Conservation (phyloP, 2,888 invertebrate genomes). For the Argynnis bischoffii region DNA sequence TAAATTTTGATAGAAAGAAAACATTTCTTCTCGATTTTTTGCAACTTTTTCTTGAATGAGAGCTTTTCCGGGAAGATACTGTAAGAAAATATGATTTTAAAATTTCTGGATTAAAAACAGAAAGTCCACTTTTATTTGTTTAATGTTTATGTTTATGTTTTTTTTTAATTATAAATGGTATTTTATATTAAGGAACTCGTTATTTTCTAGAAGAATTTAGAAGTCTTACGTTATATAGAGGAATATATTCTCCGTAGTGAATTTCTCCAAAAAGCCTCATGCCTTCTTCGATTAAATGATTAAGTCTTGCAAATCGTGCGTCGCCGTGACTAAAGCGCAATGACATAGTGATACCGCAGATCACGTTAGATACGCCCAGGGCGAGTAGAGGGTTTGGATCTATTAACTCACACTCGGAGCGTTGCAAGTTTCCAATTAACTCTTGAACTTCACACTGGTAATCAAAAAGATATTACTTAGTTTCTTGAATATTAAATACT, state of each 20-base stretch:
- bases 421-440: constrained; percentile 85
- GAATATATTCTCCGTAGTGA: constrained; percentile 91
- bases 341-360: constrained; percentile 95
- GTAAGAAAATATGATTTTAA: constrained; percentile 42
- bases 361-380: constrained; percentile 93
- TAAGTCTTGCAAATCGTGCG: constrained; percentile 88
- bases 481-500: neutral
- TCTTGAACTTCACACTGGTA: constrained; percentile 88
- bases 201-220: neutral
- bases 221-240: constrained; percentile 84
- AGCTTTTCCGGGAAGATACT: constrained; percentile 85
- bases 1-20: constrained; percentile 90
- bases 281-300: constrained; percentile 94
- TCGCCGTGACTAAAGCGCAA: constrained; percentile 91
- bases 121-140: neutral
- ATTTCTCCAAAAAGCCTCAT: constrained; percentile 93
- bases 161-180: neutral
- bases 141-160: neutral
- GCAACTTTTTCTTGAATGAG: constrained; percentile 83
- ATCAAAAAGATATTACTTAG: constrained; percentile 45
- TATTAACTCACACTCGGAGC: constrained; percentile 85
- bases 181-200: neutral
- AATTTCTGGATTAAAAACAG: neutral
- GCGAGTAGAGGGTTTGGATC: constrained; percentile 90
- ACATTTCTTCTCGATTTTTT: constrained; percentile 92